Evolutionary conservation across 2,888 invertebrate genomes (phyloP), one percentile per base, ranked within the genome.

Genomic region (Orthonevra nobilis): DNA sequence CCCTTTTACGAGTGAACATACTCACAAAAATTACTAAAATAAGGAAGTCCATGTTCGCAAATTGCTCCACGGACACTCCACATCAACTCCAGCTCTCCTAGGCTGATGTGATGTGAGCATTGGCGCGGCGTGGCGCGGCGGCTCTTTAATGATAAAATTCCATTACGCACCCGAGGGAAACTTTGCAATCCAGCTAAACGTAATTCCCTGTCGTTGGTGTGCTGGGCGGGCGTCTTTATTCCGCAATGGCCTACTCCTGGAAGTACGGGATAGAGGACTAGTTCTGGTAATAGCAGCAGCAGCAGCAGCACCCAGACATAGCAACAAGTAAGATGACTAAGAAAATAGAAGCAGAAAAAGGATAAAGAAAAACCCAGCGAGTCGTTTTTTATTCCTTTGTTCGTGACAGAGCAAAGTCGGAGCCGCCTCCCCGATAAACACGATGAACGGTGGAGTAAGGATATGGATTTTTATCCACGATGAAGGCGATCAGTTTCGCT

Each of bases 241-340:
- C n/a, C n/a, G n/a, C n/a, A n/a, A 17, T 12, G 54, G 46, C 28
- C 15, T 36, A 44, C 15, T 38, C 15, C 10, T 4, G 17, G 54
- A 12, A 32, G 48, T 6, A 23, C 7, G 17, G 42, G 32, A 15
- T 23, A 17, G 32, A 14, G 14, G 61, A 42, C 36, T n/a, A n/a
- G n/a, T n/a, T n/a, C n/a, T n/a, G n/a, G n/a, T n/a, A n/a, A n/a
- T n/a, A n/a, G n/a, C n/a, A n/a, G n/a, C n/a, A n/a, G n/a, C n/a
- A n/a, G n/a, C n/a, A n/a, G n/a, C n/a, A n/a, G n/a, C 38, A 10
- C 63, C 38, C 70, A 70, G 70, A 70, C 70, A 64, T 60, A 64
- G 70, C 77, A 77, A 77, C 77, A 77, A 77, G 77, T 77, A 48
- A 48, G 38, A 50, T 75, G 77, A 77, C 70, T 70, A 70, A 69